A percentile compares a stretch with the other conserved stretches of the same genome.
These are phyloP conservation scores for Myiagra hebetior DNA, from an alignment of 2,113 vertebrate species.

Conservation along the genomic window DNA sequence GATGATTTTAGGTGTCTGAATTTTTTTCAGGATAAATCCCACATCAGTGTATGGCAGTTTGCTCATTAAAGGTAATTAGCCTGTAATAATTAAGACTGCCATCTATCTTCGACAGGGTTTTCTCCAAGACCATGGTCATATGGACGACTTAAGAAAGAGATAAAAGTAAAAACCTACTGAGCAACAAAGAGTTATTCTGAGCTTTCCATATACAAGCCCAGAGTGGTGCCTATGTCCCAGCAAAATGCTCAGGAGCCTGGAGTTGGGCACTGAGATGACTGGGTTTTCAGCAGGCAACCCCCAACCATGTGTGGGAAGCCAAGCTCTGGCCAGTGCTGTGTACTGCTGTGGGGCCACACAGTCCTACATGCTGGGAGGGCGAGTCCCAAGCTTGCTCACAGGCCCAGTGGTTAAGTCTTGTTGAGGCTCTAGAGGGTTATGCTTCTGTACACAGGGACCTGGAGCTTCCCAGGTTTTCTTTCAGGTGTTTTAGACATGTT, in stretches of 20 bases:
- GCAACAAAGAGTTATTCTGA: background rate
- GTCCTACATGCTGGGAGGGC: accelerated
- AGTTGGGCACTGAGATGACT: background rate
- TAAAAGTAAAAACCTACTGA: background rate
- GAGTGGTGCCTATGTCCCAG: background rate
- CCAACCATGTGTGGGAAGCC: accelerated
- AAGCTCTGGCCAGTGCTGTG: accelerated
- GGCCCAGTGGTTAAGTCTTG: background rate
- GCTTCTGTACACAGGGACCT: background rate
- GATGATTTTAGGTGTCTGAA: background rate
- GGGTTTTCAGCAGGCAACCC: background rate
- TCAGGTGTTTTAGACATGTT: background rate
- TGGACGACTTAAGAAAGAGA: background rate
- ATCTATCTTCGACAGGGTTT: background rate
- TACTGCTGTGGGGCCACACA: background rate
- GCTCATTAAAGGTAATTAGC: conserved; percentile 17
- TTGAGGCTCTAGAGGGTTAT: background rate
- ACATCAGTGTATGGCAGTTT: background rate
- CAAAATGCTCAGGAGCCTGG: background rate
- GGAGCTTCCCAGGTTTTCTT: background rate
- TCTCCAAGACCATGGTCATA: background rate
- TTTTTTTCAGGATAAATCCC: background rate
- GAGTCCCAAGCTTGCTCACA: accelerated
- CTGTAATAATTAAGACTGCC: background rate
- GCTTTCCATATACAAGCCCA: background rate